Base-by-base conservation (phyloP, 2,888 invertebrate species). In the Rhagophthalmus giganteus region DNA sequence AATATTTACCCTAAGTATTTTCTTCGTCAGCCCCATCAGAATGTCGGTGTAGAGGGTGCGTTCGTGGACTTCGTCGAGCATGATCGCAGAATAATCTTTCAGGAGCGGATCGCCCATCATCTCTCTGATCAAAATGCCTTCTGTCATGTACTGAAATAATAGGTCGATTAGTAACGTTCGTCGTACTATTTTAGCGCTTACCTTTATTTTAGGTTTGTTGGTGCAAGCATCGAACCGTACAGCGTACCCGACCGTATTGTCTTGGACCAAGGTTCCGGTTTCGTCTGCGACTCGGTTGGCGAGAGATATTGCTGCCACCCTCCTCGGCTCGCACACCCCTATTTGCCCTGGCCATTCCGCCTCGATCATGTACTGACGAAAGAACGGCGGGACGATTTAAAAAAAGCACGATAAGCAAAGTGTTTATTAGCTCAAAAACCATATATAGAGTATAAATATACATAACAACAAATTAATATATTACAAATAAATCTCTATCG, bases 21-120 rank as follows among this genome's bases (percentile, higher is more conserved):
- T 98, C 71, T 95, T 94, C 41, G 99, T 71, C 0, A 99, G 78
- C 0, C 97, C 97, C 81, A 99, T 85, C 0, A 96, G 78, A 24
- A 97, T 90, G 67, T 99, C 99, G 0, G 96, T 96, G 71, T 94
- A 84, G 37, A 94, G 80, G 0, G 90, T 91, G 30, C 98, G 79
- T 74, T 99, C 98, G 69, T 99, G 99, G 0, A 94, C 96, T 79
- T 97, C 96, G 69, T 97, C 96, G 24, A 97, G 76, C 66, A 97
- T 87, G 2, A 98, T 83, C 1, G 90, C 88, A 30, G 87, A 84
- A 71, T 98, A 99, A 61, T 87, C 87, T 62, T 88, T 87, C 1
- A 99, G 78, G 5, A 99, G 76, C 0, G 98, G 99, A 69, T 99
- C 97, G 0, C 85, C 83, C 81, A 98, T 91, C 83, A 99, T 90